Base-by-base conservation (phyloP, 2,888 invertebrate genomes). In the Scaptomyza polygonia region DNA sequence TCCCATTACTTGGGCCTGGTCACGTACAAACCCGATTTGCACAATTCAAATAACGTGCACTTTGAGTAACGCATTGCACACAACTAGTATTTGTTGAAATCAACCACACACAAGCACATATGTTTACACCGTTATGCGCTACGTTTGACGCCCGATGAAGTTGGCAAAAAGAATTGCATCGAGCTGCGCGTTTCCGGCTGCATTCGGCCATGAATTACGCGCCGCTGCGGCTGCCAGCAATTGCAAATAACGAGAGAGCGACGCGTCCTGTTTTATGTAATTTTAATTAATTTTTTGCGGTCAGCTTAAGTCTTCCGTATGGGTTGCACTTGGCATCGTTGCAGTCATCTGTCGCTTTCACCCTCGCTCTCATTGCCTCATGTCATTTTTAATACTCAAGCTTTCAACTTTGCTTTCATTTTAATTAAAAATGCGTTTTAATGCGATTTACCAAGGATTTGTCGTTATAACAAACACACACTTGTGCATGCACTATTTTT, bases 11-110 rank as follows among this genome's bases (percentile, higher is more conserved):
- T 56, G 47, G 44, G 55, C 72, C 67, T 73, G 67, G 74, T 67
- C 88, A 86, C 87, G 85, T 86, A 76, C 76, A 81, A 84, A 86
- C 88, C 79, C 85, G 85, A 88, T 86, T 88, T 86, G 64, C 88
- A 76, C 88, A 86, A 86, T 85, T 81, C 87, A 88, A 86, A 84
- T 88, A 88, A 73, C 81, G 67, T 68, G 65, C 52, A 75, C 83
- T 83, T 80, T 61, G 66, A 53, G 61, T 56, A 68, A 71, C 67
- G 67, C 71, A 83, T 65, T 56, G 67, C 64, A 78, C 73, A 67
- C 42, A n/a, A 43, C 68, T 80, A 25, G 25, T 25, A 75, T 83
- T 88, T 88, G 86, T 66, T 48, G 47, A 64, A 71, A 82, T 63
- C 71, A 62, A 66, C 61, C 54, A 80, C 25, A 51, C 30, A 32